A percentile compares a stretch with the other conserved stretches of the same genome.
Evolutionary conservation across 2,113 vertebrate species (phyloP).

Genomic region (Lamprotornis superbus): DNA sequence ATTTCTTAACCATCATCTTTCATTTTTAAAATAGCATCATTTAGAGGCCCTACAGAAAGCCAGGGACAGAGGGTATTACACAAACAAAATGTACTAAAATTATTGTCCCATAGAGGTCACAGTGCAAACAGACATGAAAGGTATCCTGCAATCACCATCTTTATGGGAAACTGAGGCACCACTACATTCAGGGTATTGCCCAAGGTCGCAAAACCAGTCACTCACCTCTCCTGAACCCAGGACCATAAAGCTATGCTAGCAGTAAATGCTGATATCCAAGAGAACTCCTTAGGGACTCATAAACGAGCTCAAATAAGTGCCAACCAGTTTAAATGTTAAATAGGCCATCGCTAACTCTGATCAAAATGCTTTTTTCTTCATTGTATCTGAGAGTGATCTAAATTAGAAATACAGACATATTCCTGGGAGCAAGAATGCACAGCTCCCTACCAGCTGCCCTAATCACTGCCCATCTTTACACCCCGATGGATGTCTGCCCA

Average conservation of each 20-base stretch:
- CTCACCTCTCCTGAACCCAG: neutral
- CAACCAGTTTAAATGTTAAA: conserved; percentile 72
- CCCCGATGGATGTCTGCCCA: neutral
- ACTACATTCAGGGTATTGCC: neutral
- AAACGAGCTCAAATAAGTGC: conserved; percentile 63
- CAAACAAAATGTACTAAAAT: neutral
- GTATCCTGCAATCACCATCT: neutral
- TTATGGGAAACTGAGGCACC: conserved; percentile 54
- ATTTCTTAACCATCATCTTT: conserved; percentile 12
- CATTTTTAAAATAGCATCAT: conserved; percentile 27
- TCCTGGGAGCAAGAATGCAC: neutral
- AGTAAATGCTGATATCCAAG: conserved; percentile 69
- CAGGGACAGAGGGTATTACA: neutral
- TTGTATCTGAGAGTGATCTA: conserved; percentile 35
- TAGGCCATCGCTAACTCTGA: conserved; percentile 56
- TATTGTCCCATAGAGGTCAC: neutral
- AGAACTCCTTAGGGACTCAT: conserved; percentile 67
- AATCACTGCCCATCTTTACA: neutral
- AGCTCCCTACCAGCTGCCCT: neutral
- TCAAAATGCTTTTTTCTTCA: conserved; percentile 65
- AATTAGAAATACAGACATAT: conserved; percentile 33
- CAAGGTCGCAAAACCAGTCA: conserved; percentile 35
- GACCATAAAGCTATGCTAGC: conserved; percentile 21
- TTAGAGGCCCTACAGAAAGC: neutral
- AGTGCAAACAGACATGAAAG: neutral